Percentiles rank a stretch among this genome's conserved stretches.
Evolutionary conservation across 2,797 vertebrate species (phyloP).

Genomic region (Lemur catta): DNA sequence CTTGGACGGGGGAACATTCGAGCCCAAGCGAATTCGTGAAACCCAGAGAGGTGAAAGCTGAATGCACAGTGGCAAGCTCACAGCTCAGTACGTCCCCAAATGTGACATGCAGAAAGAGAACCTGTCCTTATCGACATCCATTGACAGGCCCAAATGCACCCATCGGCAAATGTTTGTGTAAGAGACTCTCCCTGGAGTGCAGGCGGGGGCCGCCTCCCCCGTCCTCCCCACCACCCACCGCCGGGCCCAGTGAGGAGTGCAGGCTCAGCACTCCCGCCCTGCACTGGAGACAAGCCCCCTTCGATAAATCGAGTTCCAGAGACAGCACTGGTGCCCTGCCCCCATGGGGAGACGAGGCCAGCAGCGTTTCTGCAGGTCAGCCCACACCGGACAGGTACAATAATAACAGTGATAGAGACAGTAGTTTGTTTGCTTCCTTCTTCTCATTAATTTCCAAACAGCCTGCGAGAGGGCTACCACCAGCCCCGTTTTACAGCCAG

Average conservation of each 20-base stretch:
- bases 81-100: slow-evolving; percentile 39
- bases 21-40: rapidly evolving
- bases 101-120: slow-evolving; percentile 42
- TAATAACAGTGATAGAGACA: rapidly evolving
- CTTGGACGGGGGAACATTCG: rapidly evolving
- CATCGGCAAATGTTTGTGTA: slow-evolving; percentile 83
- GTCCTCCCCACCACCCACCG: neutral
- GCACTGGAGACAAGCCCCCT: neutral
- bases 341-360: rapidly evolving
- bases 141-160: slow-evolving; percentile 78
- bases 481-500: neutral
- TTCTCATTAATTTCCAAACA: rapidly evolving
- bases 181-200: slow-evolving; percentile 72
- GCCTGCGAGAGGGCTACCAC: rapidly evolving
- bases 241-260: rapidly evolving
- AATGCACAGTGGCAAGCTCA: neutral
- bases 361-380: rapidly evolving
- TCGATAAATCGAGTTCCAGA: neutral
- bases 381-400: neutral
- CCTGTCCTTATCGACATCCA: slow-evolving; percentile 79
- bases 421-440: rapidly evolving
- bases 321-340: neutral
- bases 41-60: neutral
- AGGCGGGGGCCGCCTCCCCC: slow-evolving; percentile 35
- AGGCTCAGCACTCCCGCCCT: slow-evolving; percentile 26